Evolutionary conservation across 2,113 vertebrate species (phyloP).

Genomic region (Mesoclemmys tuberculata): DNA sequence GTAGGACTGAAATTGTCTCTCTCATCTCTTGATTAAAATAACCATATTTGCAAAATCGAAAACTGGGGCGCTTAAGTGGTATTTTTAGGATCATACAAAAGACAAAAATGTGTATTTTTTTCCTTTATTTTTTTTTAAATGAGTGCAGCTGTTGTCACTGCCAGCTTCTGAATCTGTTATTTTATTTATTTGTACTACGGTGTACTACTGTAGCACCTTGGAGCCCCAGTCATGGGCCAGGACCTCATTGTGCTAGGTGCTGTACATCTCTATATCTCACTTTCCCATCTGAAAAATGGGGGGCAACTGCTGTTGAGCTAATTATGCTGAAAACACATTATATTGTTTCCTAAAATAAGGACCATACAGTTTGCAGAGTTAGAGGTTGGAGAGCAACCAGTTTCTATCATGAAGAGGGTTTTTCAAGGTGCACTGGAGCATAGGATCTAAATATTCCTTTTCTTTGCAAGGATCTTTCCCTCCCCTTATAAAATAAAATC

Average conservation of each 20-base stretch:
- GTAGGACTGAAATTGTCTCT: not conserved
- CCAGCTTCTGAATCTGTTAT: not conserved
- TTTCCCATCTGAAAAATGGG: no score
- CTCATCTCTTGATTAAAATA: not conserved
- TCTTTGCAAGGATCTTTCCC: not conserved
- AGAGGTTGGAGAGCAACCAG: not conserved
- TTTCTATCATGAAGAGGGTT: not conserved
- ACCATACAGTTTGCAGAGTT: not conserved
- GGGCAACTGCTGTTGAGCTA: not conserved
- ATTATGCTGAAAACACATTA: not conserved
- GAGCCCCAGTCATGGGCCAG: fast-evolving
- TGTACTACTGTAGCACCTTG: no score
- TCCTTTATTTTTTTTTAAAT: not conserved
- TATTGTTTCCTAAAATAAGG: slow-evolving; percentile 8
- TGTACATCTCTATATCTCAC: not conserved
- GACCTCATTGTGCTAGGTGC: not conserved
- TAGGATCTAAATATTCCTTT: not conserved
- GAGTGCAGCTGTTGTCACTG: not conserved
- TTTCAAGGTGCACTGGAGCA: not conserved
- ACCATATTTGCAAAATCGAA: not conserved
- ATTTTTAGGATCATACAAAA: slow-evolving; percentile 25
- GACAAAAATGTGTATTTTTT: not conserved
- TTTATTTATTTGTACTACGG: not conserved
- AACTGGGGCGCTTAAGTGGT: not conserved
- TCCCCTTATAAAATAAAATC: no score